These are phyloP conservation scores for Brachionus paranguensis DNA, from an alignment of 1,140 invertebrate genomes.

Conservation along the genomic window DNA sequence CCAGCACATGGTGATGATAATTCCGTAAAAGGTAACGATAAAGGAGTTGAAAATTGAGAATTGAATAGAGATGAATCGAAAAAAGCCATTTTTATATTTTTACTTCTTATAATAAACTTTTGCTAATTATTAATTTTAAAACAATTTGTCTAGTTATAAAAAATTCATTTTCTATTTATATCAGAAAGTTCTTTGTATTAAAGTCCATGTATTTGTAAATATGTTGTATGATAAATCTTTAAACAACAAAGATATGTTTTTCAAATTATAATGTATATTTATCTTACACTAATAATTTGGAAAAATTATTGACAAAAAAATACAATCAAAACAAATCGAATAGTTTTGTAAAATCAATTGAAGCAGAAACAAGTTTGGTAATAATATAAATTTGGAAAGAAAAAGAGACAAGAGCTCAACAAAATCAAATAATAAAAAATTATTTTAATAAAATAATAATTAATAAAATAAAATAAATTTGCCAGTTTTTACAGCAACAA, in stretches of 20 bases:
- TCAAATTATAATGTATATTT: neutral
- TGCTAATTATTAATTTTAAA: neutral
- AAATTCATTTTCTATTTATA: neutral
- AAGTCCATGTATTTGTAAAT: neutral
- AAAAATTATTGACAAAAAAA: neutral
- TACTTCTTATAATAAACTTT: neutral
- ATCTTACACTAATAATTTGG: neutral
- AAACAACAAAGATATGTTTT: neutral
- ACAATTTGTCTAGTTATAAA: neutral
- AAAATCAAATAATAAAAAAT: neutral
- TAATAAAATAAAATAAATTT: neutral
- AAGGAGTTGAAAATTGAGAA: neutral
- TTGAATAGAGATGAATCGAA: neutral
- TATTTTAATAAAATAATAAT: neutral
- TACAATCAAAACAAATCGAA: neutral
- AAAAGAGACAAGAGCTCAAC: neutral
- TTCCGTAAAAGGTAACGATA: neutral
- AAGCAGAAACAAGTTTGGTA: neutral
- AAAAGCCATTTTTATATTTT: neutral
- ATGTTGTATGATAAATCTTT: neutral
- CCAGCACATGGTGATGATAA: neutral
- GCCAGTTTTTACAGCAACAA: neutral
- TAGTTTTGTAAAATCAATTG: neutral
- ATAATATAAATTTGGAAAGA: neutral
- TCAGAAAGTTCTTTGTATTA: neutral